phyloP scores from a whole-genome alignment of 2,797 vertebrate genomes.

The Lutjanus campechanus region DNA sequence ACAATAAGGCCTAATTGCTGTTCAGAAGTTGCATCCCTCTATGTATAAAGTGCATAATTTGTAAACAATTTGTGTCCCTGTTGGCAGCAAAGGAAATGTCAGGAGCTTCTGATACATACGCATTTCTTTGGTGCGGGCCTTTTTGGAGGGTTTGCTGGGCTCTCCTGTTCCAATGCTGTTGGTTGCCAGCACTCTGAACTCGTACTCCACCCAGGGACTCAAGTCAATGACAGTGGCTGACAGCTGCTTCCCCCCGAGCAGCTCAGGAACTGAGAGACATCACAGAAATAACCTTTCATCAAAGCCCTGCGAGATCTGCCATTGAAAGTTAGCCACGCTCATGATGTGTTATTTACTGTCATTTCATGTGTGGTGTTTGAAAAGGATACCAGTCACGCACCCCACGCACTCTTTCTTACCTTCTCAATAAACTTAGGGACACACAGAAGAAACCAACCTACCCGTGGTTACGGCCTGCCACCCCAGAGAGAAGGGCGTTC shows the following conservation, averaged over 20 bases:
- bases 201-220: conserved; percentile 96
- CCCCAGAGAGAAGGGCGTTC: conserved; percentile 94
- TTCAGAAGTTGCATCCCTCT: background rate
- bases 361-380: conserved; percentile 42
- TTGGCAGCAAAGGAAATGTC: conserved; percentile 10
- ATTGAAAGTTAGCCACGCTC: conserved; percentile 49
- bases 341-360: conserved; percentile 60
- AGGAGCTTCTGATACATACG: conserved; percentile 83
- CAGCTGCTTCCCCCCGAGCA: conserved; percentile 90
- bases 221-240: conserved; percentile 91
- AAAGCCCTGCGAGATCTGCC: conserved; percentile 57
- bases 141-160: conserved; percentile 92
- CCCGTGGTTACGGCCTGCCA: conserved; percentile 95
- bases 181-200: conserved; percentile 93
- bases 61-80: conserved; percentile 15
- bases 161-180: conserved; percentile 94
- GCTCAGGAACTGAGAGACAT: conserved; percentile 88
- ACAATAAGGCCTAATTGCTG: conserved; percentile 3
- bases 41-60: background rate
- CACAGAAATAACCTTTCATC: conserved; percentile 70
- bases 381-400: conserved; percentile 19
- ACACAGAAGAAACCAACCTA: conserved; percentile 67
- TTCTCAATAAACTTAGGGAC: conserved; percentile 7
- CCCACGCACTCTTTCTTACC: background rate
- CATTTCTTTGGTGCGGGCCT: conserved; percentile 91